phyloP scores from a whole-genome alignment of 2,797 vertebrate species.

The Sebastes cheni region DNA sequence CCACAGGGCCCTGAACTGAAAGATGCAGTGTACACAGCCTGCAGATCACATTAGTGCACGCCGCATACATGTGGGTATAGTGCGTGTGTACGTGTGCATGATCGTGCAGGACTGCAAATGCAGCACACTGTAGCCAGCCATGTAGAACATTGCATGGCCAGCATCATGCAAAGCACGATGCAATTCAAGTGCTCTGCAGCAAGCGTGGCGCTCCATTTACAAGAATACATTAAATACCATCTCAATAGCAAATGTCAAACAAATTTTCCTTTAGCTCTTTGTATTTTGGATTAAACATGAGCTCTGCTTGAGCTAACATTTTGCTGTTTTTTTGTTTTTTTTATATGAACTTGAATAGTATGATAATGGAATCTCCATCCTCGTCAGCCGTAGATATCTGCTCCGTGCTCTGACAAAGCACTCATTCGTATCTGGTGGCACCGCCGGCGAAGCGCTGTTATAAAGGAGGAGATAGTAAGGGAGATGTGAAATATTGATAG shows the following conservation, averaged over 20 bases:
- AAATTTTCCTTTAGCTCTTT: constrained; percentile 30
- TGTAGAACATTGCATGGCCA: constrained; percentile 62
- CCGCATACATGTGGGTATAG: constrained; percentile 12
- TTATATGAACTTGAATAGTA: constrained; percentile 12
- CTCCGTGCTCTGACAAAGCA: constrained; percentile 41
- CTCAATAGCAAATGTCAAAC: constrained; percentile 28
- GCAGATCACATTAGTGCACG: constrained; percentile 52
- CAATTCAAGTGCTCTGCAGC: constrained; percentile 22
- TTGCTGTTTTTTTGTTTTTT: constrained; percentile 27
- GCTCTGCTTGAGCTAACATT: constrained; percentile 14
- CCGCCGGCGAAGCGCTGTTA: constrained; percentile 22
- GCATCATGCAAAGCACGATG: constrained; percentile 46
- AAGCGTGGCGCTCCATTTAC: constrained; percentile 26
- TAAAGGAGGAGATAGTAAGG: constrained; percentile 36
- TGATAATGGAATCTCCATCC: constrained; percentile 54
- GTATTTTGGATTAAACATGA: constrained; percentile 42
- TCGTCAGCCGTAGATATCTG: constrained; percentile 43
- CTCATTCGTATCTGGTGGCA: constrained; percentile 47
- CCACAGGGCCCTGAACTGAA: constrained; percentile 12
- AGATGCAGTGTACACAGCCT: constrained; percentile 33
- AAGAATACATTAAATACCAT: constrained; percentile 26
- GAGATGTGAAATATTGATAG: constrained; percentile 79
- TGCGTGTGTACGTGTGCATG: constrained; percentile 1
- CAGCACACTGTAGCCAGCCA: constrained; percentile 55
- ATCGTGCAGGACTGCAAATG: constrained; percentile 57